Percentiles rank a stretch among this genome's conserved stretches.
Evolutionary conservation across 2,113 vertebrate species (phyloP).

Genomic region (human (Homo sapiens)): GRCh38 chr3:27487501-27488000

Average conservation of each 20-base stretch:
- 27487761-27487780: not conserved
- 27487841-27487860: no score
- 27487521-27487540: not conserved
- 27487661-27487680: not conserved
- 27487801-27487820: not conserved
- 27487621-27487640: not conserved
- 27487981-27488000: no score
- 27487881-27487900: no score
- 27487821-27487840: slow-evolving; percentile 38
- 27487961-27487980: no score
- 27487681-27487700: slow-evolving; percentile 3
- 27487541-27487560: not conserved
- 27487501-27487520: not conserved
- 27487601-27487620: not conserved
- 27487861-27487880: no score
- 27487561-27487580: slow-evolving; percentile 9
- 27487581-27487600: not conserved
- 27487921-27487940: no score
- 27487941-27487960: no score
- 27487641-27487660: not conserved
- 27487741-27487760: slow-evolving; percentile 40
- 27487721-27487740: slow-evolving; percentile 35
- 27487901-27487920: no score
- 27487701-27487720: not conserved
- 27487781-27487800: not conserved